Evolutionary conservation across 2,797 vertebrate genomes (phyloP), one percentile per base, ranked within the genome.

Genomic region (Mus spretus): DNA sequence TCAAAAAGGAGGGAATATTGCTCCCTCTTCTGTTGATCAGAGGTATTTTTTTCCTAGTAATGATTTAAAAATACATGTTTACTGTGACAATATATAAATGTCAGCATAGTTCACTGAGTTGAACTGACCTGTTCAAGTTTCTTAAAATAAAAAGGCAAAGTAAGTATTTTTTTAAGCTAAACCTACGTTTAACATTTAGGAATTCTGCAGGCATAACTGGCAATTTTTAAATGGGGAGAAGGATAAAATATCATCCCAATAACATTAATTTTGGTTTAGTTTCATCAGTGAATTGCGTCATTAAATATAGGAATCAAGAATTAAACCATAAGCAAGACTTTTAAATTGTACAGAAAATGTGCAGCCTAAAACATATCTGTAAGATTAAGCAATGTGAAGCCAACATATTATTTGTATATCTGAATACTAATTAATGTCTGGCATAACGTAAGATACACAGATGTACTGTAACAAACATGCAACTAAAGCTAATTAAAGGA

Each of bases 21-120:
- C 99, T 99, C 99, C 99, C 99, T 98, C 99, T 99, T 98, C 98
- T 99, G 99, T 98, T 98, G 90, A 85, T 37, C 83, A 61, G 84
- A 88, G 95, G 95, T 97, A 98, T 93, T 94, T 53, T 92, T 94
- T 90, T 65, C 86, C 50, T 67, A 92, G 47, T 59, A 65, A 8
- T 2, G 81, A 85, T 94, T 75, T 1, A n/a, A 92, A 96, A 97
- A 95, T 20, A 1, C 0, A 10, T 53, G 3, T 90, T 86, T 96
- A 82, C 34, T 34, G 67, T 55, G 63, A 96, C 70, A 78, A 63
- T 70, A 75, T 2, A 31, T 3, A 20, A 82, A 20, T 15, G 7
- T 92, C 50, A 87, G 34, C 37, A 53, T 50, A 28, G 34, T 72
- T 37, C 70, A 72, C 70, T 72, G 70, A 20, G n/a, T 72, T 72